Base-by-base conservation (phyloP, 1,140 invertebrate species). In the Anthonomus grandis region DNA sequence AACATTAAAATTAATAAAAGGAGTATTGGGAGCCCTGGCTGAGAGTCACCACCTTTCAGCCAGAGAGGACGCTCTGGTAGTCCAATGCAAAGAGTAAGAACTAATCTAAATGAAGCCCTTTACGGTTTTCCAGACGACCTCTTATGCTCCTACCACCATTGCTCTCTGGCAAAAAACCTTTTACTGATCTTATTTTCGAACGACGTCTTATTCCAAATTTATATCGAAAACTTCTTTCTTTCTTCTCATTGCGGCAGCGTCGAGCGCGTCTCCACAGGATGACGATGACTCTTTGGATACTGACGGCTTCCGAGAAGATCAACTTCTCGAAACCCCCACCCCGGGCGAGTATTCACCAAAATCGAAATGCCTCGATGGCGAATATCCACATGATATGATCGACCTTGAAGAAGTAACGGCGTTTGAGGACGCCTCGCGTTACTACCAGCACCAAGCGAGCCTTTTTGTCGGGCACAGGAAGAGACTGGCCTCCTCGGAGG, bases 211-310 rank as follows among this genome's bases (percentile, higher is more conserved):
- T n/a, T n/a, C n/a, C n/a, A n/a, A n/a, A n/a, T n/a, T n/a, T n/a
- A n/a, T n/a, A n/a, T n/a, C n/a, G n/a, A n/a, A n/a, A n/a, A n/a
- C n/a, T n/a, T n/a, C n/a, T n/a, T n/a, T n/a, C n/a, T n/a, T n/a
- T n/a, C n/a, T 63, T 68, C 55, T 67, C 68, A 65, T 64, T 66
- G 41, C 65, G 64, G 63, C 69, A 68, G 65, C 66, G 62, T 64
- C 73, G 46, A 72, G 70, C 60, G 74, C 74, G 46, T 77, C 76
- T 39, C 74, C 76, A 50, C 75, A 78, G 68, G 77, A 78, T 62
- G 77, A 78, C 65, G 77, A 78, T 65, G 77, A 77, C 59, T 77
- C 77, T 21, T 64, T 78, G 71, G 77, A 78, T 64, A 75, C 76
- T 27, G 77, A 78, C 62, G 76, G 76, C 55, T 78, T 77, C 64